phyloP scores from a whole-genome alignment of 1,140 invertebrate genomes.

The Octopus bimaculoides region DNA sequence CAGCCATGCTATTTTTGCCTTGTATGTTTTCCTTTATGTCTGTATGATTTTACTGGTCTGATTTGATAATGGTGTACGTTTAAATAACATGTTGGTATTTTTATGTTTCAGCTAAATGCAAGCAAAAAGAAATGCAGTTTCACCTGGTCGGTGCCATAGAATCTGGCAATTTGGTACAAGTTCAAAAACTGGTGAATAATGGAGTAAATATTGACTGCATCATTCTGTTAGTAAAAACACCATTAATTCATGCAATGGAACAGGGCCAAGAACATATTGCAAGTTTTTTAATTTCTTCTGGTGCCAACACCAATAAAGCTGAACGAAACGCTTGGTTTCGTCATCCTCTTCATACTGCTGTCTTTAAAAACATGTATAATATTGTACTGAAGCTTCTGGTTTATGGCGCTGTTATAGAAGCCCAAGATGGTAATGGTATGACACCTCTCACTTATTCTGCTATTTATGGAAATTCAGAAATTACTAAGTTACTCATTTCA shows the following conservation, averaged over 20 bases:
- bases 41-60: too few relatives aligned
- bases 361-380: constrained; percentile 3
- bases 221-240: constrained; percentile 26
- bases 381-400: constrained; percentile 21
- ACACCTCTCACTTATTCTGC: constrained; percentile 18
- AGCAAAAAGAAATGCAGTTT: constrained; percentile 30
- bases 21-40: too few relatives aligned
- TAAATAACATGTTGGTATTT: too few relatives aligned
- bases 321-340: constrained; percentile 21
- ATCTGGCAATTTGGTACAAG: constrained; percentile 6
- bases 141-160: constrained; percentile 28
- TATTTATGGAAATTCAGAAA: background rate
- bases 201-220: constrained; percentile 26
- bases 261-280: constrained; percentile 17
- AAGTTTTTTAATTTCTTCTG: constrained; percentile 16
- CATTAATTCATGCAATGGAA: constrained; percentile 28
- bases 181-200: constrained; percentile 14
- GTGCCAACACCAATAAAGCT: constrained; percentile 21
- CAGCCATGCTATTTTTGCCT: too few relatives aligned
- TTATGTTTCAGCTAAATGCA: constrained; percentile 23
- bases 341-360: constrained; percentile 27
- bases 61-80: too few relatives aligned
- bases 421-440: constrained; percentile 23
- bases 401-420: constrained; percentile 19
- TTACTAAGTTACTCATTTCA: constrained; percentile 12